A percentile compares a stretch with the other conserved stretches of the same genome.
phyloP scores from a whole-genome alignment of 1,140 invertebrate species.

The Bombus superbus region DNA sequence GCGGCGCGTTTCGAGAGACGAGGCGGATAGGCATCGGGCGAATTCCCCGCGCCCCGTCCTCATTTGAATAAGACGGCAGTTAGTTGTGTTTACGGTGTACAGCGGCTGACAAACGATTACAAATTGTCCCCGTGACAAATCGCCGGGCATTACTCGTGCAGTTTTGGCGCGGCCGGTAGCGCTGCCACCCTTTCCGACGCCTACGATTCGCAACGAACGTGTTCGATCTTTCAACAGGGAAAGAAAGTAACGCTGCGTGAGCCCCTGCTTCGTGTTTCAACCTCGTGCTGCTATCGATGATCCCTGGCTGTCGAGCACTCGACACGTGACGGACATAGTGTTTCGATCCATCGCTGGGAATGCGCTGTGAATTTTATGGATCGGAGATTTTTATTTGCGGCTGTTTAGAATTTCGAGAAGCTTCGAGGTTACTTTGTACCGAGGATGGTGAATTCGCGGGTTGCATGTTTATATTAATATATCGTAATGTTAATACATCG shows the following conservation, averaged over 20 bases:
- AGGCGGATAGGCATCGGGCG: conserved; percentile 44
- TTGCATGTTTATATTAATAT: too few species aligned
- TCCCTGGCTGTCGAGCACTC: neutral
- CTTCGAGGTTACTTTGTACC: neutral
- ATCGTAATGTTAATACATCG: too few species aligned
- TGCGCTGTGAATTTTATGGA: neutral
- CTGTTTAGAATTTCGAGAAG: neutral
- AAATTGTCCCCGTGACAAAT: conserved; percentile 75
- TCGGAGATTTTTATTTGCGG: neutral
- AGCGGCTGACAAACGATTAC: conserved; percentile 80
- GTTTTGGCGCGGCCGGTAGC: conserved; percentile 56
- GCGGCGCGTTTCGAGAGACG: conserved; percentile 27
- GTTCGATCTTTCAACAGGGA: conserved; percentile 30
- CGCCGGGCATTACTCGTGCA: conserved; percentile 52
- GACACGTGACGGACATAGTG: neutral
- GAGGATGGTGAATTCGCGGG: too few species aligned
- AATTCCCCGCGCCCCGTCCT: conserved; percentile 60
- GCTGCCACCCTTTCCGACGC: conserved; percentile 13
- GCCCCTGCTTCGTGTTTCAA: neutral
- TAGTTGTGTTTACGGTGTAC: conserved; percentile 80
- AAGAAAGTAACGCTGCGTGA: conserved; percentile 19
- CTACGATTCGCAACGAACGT: conserved; percentile 34
- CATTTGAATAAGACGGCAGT: conserved; percentile 82
- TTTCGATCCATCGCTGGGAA: neutral
- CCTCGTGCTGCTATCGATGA: conserved; percentile 6